phyloP scores from a whole-genome alignment of 2,797 vertebrate species.

The Chrosomus eos region DNA sequence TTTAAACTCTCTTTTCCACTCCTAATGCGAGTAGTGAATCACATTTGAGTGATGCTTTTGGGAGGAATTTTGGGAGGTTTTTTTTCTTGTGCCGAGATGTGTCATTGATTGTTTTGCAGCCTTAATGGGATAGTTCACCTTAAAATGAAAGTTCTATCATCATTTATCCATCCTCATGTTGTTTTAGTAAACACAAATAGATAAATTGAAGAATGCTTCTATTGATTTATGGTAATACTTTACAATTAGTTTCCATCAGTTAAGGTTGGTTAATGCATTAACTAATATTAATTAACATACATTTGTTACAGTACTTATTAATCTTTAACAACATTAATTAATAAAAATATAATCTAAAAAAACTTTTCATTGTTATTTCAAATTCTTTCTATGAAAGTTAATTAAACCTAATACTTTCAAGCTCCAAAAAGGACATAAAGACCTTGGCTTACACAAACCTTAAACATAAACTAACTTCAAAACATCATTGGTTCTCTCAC shows the following conservation, averaged over 20 bases:
- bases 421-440: background rate
- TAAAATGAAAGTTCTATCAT: background rate
- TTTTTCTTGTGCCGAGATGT: background rate
- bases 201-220: background rate
- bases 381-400: background rate
- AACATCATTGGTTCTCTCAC: background rate
- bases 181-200: background rate
- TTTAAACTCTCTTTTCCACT: constrained; percentile 1
- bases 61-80: background rate
- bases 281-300: background rate
- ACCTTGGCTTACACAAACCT: background rate
- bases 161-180: background rate
- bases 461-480: background rate
- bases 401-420: background rate
- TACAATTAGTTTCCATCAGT: background rate
- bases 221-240: background rate
- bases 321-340: background rate
- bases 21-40: constrained; percentile 7
- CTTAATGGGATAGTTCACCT: background rate
- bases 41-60: background rate
- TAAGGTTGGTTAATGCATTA: background rate
- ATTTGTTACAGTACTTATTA: background rate
- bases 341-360: background rate
- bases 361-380: background rate
- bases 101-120: background rate